Conservation (phyloP, 2,797 vertebrate species). For the Melanotaenia nigrans region DNA sequence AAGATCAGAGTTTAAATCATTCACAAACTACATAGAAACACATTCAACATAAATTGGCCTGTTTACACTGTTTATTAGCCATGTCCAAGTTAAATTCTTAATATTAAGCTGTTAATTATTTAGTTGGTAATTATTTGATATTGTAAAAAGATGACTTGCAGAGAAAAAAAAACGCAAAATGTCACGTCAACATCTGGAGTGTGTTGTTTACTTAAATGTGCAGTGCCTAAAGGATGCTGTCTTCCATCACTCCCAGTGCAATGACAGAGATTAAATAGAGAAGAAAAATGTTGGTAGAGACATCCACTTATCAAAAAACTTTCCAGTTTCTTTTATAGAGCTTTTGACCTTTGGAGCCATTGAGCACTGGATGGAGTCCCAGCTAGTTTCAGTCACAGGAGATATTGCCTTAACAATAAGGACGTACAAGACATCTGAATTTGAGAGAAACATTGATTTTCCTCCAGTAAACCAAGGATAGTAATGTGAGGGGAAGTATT, state of each 20-base stretch:
- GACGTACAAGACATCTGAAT: background rate
- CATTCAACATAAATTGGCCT: no score
- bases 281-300: background rate
- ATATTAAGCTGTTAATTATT: background rate
- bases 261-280: background rate
- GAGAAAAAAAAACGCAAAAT: background rate
- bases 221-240: no score
- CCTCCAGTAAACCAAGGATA: background rate
- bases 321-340: background rate
- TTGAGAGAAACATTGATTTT: background rate
- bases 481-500: background rate
- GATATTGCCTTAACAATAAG: background rate
- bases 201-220: no score
- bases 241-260: background rate
- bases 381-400: background rate
- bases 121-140: background rate
- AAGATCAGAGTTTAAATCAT: no score
- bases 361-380: background rate
- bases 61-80: background rate
- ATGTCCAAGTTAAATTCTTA: background rate
- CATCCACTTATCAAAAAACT: background rate
- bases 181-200: background rate
- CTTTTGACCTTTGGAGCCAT: background rate
- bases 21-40: no score
- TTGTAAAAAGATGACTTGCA: background rate